phyloP scores from a whole-genome alignment of 2,113 vertebrate genomes.

The Microcebus ravelobensis region DNA sequence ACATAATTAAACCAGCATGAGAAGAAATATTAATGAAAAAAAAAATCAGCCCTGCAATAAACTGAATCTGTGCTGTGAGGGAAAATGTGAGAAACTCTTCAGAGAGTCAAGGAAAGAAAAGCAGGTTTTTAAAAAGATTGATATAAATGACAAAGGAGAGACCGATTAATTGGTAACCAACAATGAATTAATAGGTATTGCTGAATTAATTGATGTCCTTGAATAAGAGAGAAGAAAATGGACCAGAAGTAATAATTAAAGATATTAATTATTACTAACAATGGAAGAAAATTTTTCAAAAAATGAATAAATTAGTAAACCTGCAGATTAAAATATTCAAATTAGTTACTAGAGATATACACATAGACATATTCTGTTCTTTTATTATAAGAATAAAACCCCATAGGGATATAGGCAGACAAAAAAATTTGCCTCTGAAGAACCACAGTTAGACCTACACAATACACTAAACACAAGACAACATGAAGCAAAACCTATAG shows the following conservation, averaged over 20 bases:
- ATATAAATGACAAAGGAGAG: neutral
- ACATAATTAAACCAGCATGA: neutral
- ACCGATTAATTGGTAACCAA: neutral
- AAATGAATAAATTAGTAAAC: slow-evolving; percentile 6
- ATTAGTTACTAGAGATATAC: neutral
- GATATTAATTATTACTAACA: neutral
- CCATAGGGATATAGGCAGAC: neutral
- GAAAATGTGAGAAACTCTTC: neutral
- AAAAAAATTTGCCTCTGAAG: neutral
- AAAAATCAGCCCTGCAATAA: neutral
- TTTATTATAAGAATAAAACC: neutral
- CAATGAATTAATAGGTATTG: neutral
- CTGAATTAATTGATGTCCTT: neutral
- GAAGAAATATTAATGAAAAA: neutral
- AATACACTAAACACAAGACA: neutral
- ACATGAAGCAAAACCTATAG: neutral
- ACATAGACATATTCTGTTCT: neutral
- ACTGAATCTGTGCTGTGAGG: neutral
- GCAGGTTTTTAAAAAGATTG: neutral
- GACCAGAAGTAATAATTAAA: slow-evolving; percentile 19
- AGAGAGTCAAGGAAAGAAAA: neutral
- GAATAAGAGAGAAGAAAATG: neutral
- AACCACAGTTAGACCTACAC: neutral
- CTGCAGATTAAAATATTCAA: neutral
- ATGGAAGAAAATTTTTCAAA: slow-evolving; percentile 17